Evolutionary conservation across 2,797 vertebrate species (phyloP), one percentile per base, ranked within the genome.

Genomic region (Erpetoichthys calabaricus): DNA sequence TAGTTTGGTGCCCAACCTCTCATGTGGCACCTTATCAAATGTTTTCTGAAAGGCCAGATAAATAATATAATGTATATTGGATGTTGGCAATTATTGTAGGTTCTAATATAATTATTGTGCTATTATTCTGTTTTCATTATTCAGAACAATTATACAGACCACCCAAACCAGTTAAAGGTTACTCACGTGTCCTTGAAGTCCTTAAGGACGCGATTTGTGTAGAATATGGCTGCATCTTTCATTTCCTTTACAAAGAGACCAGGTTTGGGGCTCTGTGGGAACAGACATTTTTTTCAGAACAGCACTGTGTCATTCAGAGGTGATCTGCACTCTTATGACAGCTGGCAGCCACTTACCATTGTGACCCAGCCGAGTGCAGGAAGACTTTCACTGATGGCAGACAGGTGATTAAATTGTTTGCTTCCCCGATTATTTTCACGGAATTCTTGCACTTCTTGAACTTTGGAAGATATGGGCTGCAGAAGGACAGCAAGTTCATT

Each of bases 191-290:
- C 95, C 80, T 91, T 99, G 81, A 79, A 98, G 43, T 98, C 95
- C 83, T 98, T 98, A 60, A 98, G 91, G 64, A 98, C 90, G 58
- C 96, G 77, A 70, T 99, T 98, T 80, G 91, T 94, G 69, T 99
- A 99, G 76, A 99, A 99, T 85, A 80, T 91, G 78, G 91, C 93
- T 3, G 93, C 89, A 44, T 99, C 95, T 8, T 81, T 91, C 92
- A 97, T 92, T 67, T 99, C 96, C 74, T 97, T 99, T 55, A 99
- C 91, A 0, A 75, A 95, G 4, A 91, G 93, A 60, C 86, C 84
- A 3, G 96, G 96, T 63, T 94, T 98, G 3, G 91, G 91, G 60
- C 84, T 76, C 95, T 88, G 25, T 25, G 25, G 25, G 25, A 25
- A 25, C 25, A 25, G 25, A 25, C 25, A 25, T 25, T 25, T 25